A percentile compares a stretch with the other conserved stretches of the same genome.
Evolutionary conservation across 37 sponge, comb jelly and placozoan genomes (phyloP).

Genomic region (Ephydatia muelleri): DNA sequence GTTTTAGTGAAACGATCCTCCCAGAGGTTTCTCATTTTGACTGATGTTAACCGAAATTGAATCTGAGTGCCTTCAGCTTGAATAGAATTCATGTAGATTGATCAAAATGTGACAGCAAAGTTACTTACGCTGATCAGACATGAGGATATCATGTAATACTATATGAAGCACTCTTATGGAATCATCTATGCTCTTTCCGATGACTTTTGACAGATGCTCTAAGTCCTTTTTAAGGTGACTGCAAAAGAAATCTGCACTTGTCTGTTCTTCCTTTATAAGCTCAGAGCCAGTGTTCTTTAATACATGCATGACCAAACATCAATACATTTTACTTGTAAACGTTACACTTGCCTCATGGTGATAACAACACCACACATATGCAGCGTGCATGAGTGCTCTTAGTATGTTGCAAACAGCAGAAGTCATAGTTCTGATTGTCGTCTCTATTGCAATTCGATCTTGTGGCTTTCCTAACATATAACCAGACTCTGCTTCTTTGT

Average conservation of each 20-base stretch:
- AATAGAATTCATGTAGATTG: neutral
- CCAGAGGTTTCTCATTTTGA: slow-evolving; percentile 7
- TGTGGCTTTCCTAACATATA: slow-evolving; percentile 48
- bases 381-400: slow-evolving; percentile 59
- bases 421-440: slow-evolving; percentile 48
- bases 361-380: slow-evolving; percentile 51
- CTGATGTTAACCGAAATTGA: neutral
- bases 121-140: neutral
- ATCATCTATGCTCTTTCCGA: slow-evolving; percentile 49
- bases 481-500: slow-evolving; percentile 42
- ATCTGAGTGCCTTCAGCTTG: neutral
- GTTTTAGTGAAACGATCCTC: slow-evolving; percentile 1
- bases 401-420: slow-evolving; percentile 44
- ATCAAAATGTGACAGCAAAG: neutral
- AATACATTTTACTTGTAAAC: slow-evolving; percentile 3
- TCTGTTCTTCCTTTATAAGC: neutral
- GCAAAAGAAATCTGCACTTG: slow-evolving; percentile 62
- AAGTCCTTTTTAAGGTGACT: slow-evolving; percentile 45
- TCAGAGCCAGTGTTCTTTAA: neutral
- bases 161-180: slow-evolving; percentile 41
- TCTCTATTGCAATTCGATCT: slow-evolving; percentile 7
- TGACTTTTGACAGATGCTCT: slow-evolving; percentile 8
- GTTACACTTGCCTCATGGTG: slow-evolving; percentile 17
- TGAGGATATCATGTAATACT: slow-evolving; percentile 31
- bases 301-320: neutral